Conservation (phyloP, 2,113 vertebrate species). For the Piprites chloris region DNA sequence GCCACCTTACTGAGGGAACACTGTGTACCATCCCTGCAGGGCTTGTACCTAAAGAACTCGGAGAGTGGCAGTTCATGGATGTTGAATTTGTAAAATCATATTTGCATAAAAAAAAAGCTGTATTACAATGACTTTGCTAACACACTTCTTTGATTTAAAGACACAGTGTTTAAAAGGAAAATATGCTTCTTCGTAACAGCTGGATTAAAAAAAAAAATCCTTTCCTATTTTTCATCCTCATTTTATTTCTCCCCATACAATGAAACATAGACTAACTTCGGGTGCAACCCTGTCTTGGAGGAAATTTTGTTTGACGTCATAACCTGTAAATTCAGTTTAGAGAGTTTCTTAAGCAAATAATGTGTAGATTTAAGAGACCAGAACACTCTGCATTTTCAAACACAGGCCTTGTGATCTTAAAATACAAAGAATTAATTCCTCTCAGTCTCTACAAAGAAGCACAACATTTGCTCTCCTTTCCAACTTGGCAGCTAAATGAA, state of each 20-base stretch:
- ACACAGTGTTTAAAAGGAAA: background rate
- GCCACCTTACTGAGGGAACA: background rate
- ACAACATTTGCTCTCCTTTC: conserved; percentile 23
- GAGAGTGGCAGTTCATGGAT: background rate
- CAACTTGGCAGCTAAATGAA: conserved; percentile 52
- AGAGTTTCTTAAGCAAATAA: background rate
- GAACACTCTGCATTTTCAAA: background rate
- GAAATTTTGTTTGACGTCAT: background rate
- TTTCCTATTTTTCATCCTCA: background rate
- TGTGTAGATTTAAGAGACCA: background rate
- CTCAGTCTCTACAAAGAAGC: background rate
- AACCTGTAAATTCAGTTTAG: background rate
- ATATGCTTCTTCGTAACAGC: background rate
- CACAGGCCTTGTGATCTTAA: background rate
- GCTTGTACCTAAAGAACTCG: background rate
- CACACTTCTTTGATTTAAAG: background rate
- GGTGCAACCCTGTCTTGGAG: background rate
- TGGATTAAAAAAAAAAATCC: background rate
- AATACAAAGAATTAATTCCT: background rate
- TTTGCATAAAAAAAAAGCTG: background rate
- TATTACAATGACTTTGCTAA: background rate
- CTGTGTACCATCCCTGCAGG: background rate
- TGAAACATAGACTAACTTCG: background rate
- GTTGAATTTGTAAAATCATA: background rate
- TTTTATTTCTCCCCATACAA: background rate